These are phyloP conservation scores for Mellilla xanthometata DNA, from an alignment of 2,888 invertebrate genomes.

Conservation along the genomic window DNA sequence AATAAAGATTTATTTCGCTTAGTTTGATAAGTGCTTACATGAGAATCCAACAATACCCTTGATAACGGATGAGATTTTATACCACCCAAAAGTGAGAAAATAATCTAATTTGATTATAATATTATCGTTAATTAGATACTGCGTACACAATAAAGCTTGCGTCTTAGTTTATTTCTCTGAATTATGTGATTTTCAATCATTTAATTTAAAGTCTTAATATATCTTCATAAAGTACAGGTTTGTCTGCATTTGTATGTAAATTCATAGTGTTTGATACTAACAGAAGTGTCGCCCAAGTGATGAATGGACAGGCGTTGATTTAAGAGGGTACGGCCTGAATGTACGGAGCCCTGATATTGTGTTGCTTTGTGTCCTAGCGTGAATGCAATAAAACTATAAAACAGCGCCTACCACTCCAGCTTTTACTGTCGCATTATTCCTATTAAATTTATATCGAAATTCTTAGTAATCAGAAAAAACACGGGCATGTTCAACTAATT, in stretches of 20 bases:
- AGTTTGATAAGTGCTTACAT: no score
- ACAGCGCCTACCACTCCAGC: conserved; percentile 32
- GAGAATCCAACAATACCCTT: conserved; percentile 34
- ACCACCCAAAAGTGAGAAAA: conserved; percentile 72
- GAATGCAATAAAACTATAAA: conserved; percentile 67
- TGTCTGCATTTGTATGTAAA: conserved; percentile 34
- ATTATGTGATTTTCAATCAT: conserved; percentile 31
- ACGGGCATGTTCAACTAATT: conserved; percentile 44
- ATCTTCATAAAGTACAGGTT: conserved; percentile 44
- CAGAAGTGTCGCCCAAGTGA: conserved; percentile 64
- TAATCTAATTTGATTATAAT: conserved; percentile 58
- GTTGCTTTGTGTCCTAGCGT: conserved; percentile 53
- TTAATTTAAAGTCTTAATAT: conserved; percentile 31
- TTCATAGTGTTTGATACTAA: conserved; percentile 46
- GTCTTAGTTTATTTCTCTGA: conserved; percentile 57
- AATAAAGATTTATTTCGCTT: no score
- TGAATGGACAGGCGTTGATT: conserved; percentile 70
- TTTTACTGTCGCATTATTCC: conserved; percentile 24
- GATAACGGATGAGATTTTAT: conserved; percentile 56
- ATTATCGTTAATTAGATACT: conserved; percentile 74
- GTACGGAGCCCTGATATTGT: conserved; percentile 52
- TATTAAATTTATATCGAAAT: conserved; percentile 31
- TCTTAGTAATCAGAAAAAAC: conserved; percentile 31
- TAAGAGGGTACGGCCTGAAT: conserved; percentile 67
- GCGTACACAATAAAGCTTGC: conserved; percentile 66